These are phyloP conservation scores for Bothrops jararaca DNA, from an alignment of 2,113 vertebrate species.

Conservation along the genomic window DNA sequence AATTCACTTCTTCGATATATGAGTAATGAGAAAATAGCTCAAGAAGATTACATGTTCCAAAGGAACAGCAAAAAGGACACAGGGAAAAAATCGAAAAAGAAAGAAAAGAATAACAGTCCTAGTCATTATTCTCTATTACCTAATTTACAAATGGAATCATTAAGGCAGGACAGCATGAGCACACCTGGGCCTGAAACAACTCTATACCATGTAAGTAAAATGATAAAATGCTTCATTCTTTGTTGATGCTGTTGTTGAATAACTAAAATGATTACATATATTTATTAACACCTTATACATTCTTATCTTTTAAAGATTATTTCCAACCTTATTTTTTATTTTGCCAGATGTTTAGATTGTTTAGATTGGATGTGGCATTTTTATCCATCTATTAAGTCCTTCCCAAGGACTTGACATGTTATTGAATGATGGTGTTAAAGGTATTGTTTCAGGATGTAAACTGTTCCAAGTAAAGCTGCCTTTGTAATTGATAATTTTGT, in stretches of 20 bases:
- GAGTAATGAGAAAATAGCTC: slow-evolving; percentile 86
- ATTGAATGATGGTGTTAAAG: neutral
- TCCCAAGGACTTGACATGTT: neutral
- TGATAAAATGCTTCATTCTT: neutral
- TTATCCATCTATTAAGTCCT: neutral
- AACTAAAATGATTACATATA: neutral
- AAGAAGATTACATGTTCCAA: slow-evolving; percentile 90
- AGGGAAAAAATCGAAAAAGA: slow-evolving; percentile 92
- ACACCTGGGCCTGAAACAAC: slow-evolving; percentile 88
- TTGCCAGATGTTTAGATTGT: neutral
- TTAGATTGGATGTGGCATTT: neutral
- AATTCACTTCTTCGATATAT: slow-evolving; percentile 90
- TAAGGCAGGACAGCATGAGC: slow-evolving; percentile 85
- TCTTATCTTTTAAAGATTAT: neutral
- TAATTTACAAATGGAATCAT: slow-evolving; percentile 90
- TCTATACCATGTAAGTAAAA: slow-evolving; percentile 86
- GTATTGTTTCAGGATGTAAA: neutral
- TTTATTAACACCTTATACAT: neutral
- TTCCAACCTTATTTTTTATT: neutral
- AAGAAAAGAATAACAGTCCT: slow-evolving; percentile 92
- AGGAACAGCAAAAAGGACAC: slow-evolving; percentile 91
- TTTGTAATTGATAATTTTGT: neutral
- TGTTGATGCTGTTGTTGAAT: slow-evolving; percentile 1
- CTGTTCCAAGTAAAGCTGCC: neutral
- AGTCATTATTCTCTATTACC: slow-evolving; percentile 89